A percentile compares a stretch with the other conserved stretches of the same genome.
Evolutionary conservation across 2,888 invertebrate genomes (phyloP).

Genomic region (Drosophila helvetica): DNA sequence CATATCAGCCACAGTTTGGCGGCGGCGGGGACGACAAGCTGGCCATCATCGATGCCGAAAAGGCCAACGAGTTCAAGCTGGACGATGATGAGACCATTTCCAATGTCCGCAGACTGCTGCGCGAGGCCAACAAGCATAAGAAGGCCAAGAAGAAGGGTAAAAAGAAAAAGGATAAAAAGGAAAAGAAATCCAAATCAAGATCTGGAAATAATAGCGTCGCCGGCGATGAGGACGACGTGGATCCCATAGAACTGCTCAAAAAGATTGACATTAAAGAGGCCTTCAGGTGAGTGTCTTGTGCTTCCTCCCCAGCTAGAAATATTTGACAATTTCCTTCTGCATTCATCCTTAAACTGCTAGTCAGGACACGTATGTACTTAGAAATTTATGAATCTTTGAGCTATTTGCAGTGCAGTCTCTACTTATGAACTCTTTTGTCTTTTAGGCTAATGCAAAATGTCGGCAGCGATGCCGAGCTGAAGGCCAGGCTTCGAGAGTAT

Average conservation of each 20-base stretch:
- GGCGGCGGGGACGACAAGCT: slow-evolving; percentile 74
- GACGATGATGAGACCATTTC: slow-evolving; percentile 94
- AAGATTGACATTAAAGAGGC: slow-evolving; percentile 88
- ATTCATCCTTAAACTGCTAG: slow-evolving; percentile 20
- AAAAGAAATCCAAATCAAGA: slow-evolving; percentile 80
- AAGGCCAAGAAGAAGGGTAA: slow-evolving; percentile 86
- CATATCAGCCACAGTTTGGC: slow-evolving; percentile 83
- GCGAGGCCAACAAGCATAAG: slow-evolving; percentile 91
- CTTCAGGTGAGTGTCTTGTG: slow-evolving; percentile 85
- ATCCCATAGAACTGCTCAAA: slow-evolving; percentile 85
- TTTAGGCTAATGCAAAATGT: slow-evolving; percentile 62
- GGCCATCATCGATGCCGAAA: slow-evolving; percentile 54
- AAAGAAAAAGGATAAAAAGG: slow-evolving; percentile 74
- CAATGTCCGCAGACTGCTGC: slow-evolving; percentile 93
- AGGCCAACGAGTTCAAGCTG: slow-evolving; percentile 66
- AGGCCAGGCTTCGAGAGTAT: slow-evolving; percentile 74
- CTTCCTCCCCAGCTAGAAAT: not conserved
- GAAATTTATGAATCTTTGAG: not conserved
- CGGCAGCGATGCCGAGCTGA: slow-evolving; percentile 84
- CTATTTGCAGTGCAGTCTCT: not conserved
- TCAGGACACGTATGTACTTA: slow-evolving; percentile 43
- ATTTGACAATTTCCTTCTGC: not conserved
- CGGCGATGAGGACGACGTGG: slow-evolving; percentile 69
- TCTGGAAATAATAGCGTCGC: slow-evolving; percentile 16
- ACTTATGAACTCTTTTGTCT: slow-evolving; percentile 32